Conservation (phyloP, 2,113 vertebrate genomes). For the Diadophis punctatus region DNA sequence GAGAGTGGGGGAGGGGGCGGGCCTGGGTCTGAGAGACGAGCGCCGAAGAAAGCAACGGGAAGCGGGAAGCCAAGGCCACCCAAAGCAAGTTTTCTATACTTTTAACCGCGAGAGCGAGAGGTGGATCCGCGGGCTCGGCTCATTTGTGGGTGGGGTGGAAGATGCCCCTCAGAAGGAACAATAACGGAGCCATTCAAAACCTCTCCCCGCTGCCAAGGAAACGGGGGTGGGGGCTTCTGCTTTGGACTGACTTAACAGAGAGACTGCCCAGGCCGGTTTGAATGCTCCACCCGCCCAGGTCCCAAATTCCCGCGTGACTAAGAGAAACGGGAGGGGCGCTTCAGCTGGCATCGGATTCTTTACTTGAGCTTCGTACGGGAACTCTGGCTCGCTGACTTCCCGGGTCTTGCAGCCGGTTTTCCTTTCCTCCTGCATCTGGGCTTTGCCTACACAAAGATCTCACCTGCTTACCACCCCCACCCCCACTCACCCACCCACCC, state of each 20-base stretch:
- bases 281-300: neutral
- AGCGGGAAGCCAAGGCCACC: neutral
- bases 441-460: neutral
- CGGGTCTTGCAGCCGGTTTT: neutral
- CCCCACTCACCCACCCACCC: neutral
- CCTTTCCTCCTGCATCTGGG: neutral
- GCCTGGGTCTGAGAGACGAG: neutral
- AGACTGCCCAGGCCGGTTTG: neutral
- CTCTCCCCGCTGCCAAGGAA: neutral
- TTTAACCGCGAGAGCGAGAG: neutral
- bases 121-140: neutral
- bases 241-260: neutral
- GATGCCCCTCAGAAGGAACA: neutral
- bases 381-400: neutral
- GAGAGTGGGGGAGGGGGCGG: neutral
- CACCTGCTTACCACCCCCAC: neutral
- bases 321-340: neutral
- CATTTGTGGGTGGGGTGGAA: neutral
- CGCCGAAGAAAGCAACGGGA: neutral
- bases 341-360: neutral
- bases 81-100: neutral
- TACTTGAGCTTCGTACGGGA: neutral
- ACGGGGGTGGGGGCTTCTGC: neutral
- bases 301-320: neutral
- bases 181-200: neutral